These are phyloP conservation scores for Centropus bengalensis DNA, from an alignment of 2,113 vertebrate species.

Conservation along the genomic window DNA sequence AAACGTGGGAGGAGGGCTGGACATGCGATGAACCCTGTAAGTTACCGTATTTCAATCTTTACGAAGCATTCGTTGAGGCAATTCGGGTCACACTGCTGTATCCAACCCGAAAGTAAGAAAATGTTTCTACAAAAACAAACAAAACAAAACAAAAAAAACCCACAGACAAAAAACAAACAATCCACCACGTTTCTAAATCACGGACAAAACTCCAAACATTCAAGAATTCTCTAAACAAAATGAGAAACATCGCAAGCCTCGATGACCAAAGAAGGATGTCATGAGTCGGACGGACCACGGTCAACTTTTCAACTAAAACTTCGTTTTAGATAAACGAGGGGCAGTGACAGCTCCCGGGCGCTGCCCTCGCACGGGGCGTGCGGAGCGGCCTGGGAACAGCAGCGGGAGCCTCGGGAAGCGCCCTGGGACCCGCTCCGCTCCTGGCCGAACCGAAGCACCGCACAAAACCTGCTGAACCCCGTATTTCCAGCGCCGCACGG, in stretches of 20 bases:
- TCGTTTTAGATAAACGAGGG: too few relatives aligned
- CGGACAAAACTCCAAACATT: background rate
- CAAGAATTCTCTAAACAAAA: background rate
- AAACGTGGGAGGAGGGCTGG: too few relatives aligned
- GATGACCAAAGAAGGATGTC: fast-evolving
- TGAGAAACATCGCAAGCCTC: background rate
- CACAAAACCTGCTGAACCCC: background rate
- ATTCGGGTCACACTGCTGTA: background rate
- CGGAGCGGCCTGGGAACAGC: too few relatives aligned
- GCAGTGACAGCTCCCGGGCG: background rate
- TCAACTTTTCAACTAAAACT: too few relatives aligned
- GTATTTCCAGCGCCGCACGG: background rate
- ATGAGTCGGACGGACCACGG: fast-evolving
- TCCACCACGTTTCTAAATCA: background rate
- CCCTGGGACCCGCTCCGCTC: background rate
- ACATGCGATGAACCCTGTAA: background rate
- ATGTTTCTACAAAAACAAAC: background rate
- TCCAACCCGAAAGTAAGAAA: background rate
- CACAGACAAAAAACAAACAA: too few relatives aligned
- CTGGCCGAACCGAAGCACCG: too few relatives aligned
- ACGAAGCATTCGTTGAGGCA: background rate
- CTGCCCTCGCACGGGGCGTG: background rate
- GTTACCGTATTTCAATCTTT: fast-evolving
- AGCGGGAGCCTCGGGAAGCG: too few relatives aligned
- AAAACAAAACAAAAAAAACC: background rate